phyloP scores from a whole-genome alignment of 30 jellyfish, hydroid and myxozoan species.

The Pelagia noctiluca region DNA sequence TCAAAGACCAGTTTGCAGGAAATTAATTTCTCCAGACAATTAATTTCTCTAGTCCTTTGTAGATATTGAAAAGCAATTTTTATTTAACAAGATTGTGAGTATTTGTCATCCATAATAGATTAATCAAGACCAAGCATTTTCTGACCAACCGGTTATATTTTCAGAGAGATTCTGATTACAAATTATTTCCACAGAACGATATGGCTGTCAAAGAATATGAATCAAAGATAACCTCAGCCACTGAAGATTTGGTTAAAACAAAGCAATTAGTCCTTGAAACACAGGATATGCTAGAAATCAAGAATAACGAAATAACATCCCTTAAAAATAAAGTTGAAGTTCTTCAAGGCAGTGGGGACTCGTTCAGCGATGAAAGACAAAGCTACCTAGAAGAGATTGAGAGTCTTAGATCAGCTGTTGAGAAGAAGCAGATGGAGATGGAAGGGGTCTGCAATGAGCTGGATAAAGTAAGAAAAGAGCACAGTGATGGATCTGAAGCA shows the following conservation, averaged over 20 bases:
- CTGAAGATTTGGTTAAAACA: conserved; percentile 43
- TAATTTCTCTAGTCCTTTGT: too few relatives aligned
- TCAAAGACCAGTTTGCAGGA: too few relatives aligned
- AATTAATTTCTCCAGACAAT: too few relatives aligned
- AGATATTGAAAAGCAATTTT: too few relatives aligned
- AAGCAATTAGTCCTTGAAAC: conserved; percentile 36
- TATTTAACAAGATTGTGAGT: too few relatives aligned
- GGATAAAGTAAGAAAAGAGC: conserved; percentile 17
- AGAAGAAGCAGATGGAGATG: conserved; percentile 66
- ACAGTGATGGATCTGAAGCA: background rate
- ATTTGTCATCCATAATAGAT: too few relatives aligned
- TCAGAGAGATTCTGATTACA: too few relatives aligned
- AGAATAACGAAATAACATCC: conserved; percentile 19
- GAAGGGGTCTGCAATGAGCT: conserved; percentile 8
- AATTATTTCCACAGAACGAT: conserved; percentile 36
- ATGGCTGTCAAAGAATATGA: conserved; percentile 50
- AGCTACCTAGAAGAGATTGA: conserved; percentile 61
- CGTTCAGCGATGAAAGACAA: conserved; percentile 32
- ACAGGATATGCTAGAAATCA: conserved; percentile 27
- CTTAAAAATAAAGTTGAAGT: conserved; percentile 45
- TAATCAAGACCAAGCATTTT: too few relatives aligned
- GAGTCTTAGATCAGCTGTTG: conserved; percentile 33
- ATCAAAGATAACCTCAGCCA: conserved; percentile 32
- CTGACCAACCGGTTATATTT: too few relatives aligned
- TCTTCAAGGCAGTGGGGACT: conserved; percentile 10